Evolutionary conservation across 2,888 invertebrate species (phyloP).

Genomic region (Uloborus plumipes): DNA sequence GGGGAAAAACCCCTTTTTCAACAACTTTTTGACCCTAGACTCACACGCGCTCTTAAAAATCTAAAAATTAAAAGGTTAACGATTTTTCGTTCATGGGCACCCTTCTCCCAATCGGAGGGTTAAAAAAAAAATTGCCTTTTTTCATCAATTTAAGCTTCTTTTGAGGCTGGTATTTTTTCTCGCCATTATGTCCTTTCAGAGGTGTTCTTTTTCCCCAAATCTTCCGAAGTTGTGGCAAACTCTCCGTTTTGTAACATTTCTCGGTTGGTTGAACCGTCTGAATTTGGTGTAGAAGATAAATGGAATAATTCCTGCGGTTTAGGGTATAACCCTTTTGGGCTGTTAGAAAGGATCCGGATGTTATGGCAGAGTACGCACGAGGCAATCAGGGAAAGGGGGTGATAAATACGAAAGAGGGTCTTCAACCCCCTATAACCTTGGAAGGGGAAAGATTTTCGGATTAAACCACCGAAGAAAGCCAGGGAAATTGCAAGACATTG

Average conservation of each 20-base stretch:
- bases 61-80: constrained; percentile 52
- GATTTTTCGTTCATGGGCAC: constrained; percentile 33
- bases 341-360: constrained; percentile 30
- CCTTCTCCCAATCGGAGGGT: constrained; percentile 8
- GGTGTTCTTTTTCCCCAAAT: background rate
- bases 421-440: constrained; percentile 19
- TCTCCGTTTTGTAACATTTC: constrained; percentile 50
- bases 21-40: constrained; percentile 40
- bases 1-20: constrained; percentile 17
- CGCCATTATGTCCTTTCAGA: constrained; percentile 12
- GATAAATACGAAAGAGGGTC: background rate
- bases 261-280: constrained; percentile 35
- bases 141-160: constrained; percentile 2
- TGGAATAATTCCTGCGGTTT: constrained; percentile 43
- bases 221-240: constrained; percentile 38
- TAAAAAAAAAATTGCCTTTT: background rate
- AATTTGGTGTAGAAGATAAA: constrained; percentile 28
- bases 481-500: too few species aligned
- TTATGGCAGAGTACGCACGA: constrained; percentile 49
- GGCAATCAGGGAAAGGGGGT: background rate
- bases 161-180: constrained; percentile 5
- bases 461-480: too few species aligned
- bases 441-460: too few species aligned
- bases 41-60: constrained; percentile 14
- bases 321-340: constrained; percentile 26